Evolutionary conservation across 2,888 invertebrate genomes (phyloP).

Genomic region (Sialis fuliginosa): DNA sequence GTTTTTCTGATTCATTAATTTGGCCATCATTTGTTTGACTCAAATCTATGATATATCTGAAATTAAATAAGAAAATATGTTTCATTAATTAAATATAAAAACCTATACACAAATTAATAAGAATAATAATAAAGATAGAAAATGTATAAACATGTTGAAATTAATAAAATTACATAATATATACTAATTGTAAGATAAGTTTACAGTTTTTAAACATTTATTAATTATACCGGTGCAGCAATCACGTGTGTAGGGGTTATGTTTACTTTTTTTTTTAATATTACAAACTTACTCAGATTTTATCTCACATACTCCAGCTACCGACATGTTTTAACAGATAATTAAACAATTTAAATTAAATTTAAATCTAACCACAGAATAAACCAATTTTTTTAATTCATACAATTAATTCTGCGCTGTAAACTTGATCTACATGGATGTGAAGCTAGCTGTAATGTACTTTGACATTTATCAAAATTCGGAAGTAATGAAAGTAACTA

Average conservation of each 20-base stretch:
- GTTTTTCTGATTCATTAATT: conserved; percentile 25
- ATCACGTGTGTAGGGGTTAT: not conserved
- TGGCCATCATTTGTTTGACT: conserved; percentile 23
- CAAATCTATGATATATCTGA: conserved; percentile 28
- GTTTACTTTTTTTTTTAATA: not conserved
- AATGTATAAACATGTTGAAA: conserved; percentile 1
- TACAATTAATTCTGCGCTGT: no score
- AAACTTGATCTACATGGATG: no score
- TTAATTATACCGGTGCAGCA: not conserved
- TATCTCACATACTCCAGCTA: conserved; percentile 25
- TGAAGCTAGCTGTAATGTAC: no score
- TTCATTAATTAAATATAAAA: conserved; percentile 5
- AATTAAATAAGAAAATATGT: conserved; percentile 8
- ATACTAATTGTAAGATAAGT: not conserved
- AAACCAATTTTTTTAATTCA: no score
- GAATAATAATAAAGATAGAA: conserved; percentile 1
- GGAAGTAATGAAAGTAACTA: no score
- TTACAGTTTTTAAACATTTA: not conserved
- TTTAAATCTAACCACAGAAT: not conserved
- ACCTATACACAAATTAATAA: conserved; percentile 5
- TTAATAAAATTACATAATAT: not conserved
- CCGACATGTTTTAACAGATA: conserved; percentile 4
- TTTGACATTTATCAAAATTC: no score
- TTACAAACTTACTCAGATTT: conserved; percentile 26
- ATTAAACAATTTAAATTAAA: not conserved